Evolutionary conservation across 2,797 vertebrate species (phyloP).

Genomic region (Sebastes diploproa): DNA sequence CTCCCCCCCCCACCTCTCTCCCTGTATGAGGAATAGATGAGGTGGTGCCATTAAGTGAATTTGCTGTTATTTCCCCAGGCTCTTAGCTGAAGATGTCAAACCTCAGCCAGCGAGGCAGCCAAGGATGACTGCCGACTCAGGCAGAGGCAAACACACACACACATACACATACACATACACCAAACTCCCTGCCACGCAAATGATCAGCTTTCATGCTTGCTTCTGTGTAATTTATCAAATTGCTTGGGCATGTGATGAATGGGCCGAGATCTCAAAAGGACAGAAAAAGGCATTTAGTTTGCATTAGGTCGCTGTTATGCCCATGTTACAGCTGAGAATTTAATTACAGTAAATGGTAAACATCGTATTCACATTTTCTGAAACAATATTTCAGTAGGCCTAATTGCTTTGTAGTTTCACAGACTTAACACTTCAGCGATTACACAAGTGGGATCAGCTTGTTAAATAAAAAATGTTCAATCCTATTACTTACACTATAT

Average conservation of each 20-base stretch:
- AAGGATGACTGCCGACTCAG: slow-evolving; percentile 74
- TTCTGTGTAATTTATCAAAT: slow-evolving; percentile 80
- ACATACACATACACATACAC: slow-evolving; percentile 26
- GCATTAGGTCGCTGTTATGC: slow-evolving; percentile 64
- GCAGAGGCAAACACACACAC: slow-evolving; percentile 45
- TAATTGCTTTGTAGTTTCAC: slow-evolving; percentile 70
- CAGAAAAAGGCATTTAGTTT: slow-evolving; percentile 59
- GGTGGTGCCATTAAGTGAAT: slow-evolving; percentile 84
- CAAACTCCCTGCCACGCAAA: slow-evolving; percentile 59
- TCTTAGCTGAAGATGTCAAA: slow-evolving; percentile 83
- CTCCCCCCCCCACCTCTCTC: slow-evolving; percentile 30
- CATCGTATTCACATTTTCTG: slow-evolving; percentile 63
- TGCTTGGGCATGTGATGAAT: slow-evolving; percentile 74
- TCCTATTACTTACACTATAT: slow-evolving; percentile 55
- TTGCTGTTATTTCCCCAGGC: slow-evolving; percentile 84
- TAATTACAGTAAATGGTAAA: slow-evolving; percentile 73
- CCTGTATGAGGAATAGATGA: slow-evolving; percentile 78
- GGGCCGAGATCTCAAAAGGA: slow-evolving; percentile 64
- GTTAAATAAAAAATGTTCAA: slow-evolving; percentile 59
- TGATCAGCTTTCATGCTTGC: slow-evolving; percentile 76
- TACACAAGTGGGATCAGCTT: slow-evolving; percentile 58
- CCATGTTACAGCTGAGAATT: slow-evolving; percentile 61
- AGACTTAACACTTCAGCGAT: slow-evolving; percentile 58
- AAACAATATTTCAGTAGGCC: slow-evolving; percentile 60
- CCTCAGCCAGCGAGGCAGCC: slow-evolving; percentile 76